Evolutionary conservation across 92 coral and sea anemone species (phyloP).

Genomic region (Pocillopora grandis): DNA sequence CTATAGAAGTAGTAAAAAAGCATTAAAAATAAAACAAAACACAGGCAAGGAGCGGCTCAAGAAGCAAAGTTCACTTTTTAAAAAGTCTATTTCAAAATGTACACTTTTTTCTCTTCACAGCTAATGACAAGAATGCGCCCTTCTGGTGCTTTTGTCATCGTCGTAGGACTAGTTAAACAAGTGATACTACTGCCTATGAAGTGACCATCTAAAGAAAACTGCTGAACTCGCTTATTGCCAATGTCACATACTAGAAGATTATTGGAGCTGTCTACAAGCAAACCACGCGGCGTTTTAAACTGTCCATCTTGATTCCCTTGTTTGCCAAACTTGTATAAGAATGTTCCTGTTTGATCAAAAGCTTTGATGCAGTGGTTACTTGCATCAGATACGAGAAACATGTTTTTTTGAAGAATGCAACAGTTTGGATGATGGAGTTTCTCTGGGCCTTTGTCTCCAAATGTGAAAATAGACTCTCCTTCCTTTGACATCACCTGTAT

Average conservation of each 20-base stretch:
- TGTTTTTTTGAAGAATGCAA: constrained; percentile 2
- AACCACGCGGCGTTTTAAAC: not conserved
- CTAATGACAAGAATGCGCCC: not conserved
- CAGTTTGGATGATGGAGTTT: not conserved
- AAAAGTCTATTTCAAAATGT: constrained; percentile 3
- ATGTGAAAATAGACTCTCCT: not conserved
- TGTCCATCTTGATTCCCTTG: not conserved
- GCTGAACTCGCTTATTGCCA: not conserved
- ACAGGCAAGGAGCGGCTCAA: too few species aligned
- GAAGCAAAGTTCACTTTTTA: too few species aligned
- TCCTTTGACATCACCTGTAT: not conserved
- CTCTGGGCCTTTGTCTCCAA: constrained; percentile 3
- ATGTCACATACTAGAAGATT: not conserved
- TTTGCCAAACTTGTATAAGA: not conserved
- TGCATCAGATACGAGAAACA: not conserved
- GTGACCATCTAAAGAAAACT: not conserved
- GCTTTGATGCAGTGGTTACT: not conserved
- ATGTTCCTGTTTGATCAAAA: not conserved
- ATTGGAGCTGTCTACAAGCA: not conserved
- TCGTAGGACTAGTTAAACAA: not conserved
- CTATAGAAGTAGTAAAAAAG: too few species aligned
- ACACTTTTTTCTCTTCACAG: not conserved
- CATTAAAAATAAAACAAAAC: too few species aligned
- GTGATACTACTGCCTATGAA: not conserved
- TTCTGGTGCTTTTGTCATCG: not conserved